These are phyloP conservation scores for Aethina tumida DNA, from an alignment of 1,140 invertebrate species.

Conservation along the genomic window DNA sequence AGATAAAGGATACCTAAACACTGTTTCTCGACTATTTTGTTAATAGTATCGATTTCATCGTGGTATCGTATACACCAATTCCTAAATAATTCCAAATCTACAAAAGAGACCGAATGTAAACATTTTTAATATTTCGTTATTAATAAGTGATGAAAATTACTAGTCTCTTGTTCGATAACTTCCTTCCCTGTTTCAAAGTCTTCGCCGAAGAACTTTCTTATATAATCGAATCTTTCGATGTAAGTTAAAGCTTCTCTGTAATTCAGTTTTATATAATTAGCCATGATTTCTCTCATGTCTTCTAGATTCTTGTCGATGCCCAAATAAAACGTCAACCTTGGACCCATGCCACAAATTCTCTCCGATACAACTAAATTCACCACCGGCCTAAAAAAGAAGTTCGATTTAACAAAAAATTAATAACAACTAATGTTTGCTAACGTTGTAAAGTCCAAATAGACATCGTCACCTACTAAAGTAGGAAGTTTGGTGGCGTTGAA, in stretches of 20 bases:
- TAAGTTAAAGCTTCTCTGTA: constrained; percentile 54
- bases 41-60: constrained; percentile 47
- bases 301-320: constrained; percentile 51
- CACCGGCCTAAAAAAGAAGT: constrained; percentile 50
- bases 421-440: constrained; percentile 23
- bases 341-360: constrained; percentile 53
- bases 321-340: constrained; percentile 51
- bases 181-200: constrained; percentile 51
- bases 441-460: constrained; percentile 43
- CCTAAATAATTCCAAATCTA: constrained; percentile 46
- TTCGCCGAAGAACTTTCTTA: constrained; percentile 58
- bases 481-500: constrained; percentile 44
- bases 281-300: constrained; percentile 40
- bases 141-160: constrained; percentile 9
- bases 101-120: constrained; percentile 8
- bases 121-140: neutral
- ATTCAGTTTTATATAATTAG: constrained; percentile 45
- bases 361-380: constrained; percentile 64
- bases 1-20: constrained; percentile 57
- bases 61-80: constrained; percentile 48
- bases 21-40: constrained; percentile 44
- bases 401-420: too few species aligned
- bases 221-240: constrained; percentile 51
- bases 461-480: constrained; percentile 46
- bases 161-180: constrained; percentile 35